These are phyloP conservation scores for Drosophila santomea DNA, from an alignment of 1,140 invertebrate species.

Conservation along the genomic window DNA sequence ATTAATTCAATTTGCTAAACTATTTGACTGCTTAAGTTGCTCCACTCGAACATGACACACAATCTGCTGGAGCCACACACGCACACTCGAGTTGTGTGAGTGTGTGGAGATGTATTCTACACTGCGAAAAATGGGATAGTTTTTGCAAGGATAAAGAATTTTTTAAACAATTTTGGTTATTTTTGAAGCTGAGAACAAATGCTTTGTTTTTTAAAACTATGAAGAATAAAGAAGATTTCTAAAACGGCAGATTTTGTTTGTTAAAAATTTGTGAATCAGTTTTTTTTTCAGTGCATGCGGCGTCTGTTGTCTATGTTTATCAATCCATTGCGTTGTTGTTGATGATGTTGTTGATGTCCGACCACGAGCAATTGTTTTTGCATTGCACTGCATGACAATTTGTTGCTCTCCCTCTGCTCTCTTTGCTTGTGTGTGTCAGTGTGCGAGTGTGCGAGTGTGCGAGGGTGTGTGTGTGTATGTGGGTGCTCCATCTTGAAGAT, in stretches of 20 bases:
- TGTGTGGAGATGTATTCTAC: background rate
- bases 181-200: too few species aligned
- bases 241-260: too few species aligned
- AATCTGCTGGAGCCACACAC: conserved; percentile 28
- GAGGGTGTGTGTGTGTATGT: conserved; percentile 7
- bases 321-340: conserved; percentile 65
- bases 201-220: too few species aligned
- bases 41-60: conserved; percentile 40
- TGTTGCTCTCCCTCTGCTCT: conserved; percentile 53
- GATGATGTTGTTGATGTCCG: conserved; percentile 47
- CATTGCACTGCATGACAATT: conserved; percentile 57
- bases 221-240: too few species aligned
- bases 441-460: background rate
- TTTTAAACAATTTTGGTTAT: too few species aligned
- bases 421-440: background rate
- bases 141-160: background rate
- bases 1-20: conserved; percentile 76
- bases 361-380: conserved; percentile 60
- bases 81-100: conserved; percentile 6
- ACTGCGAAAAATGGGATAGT: background rate
- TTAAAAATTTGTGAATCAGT: too few species aligned
- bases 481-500: conserved; percentile 51
- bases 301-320: conserved; percentile 69
- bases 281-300: conserved; percentile 12
- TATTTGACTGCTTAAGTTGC: conserved; percentile 53